Base-by-base conservation (phyloP, 2,113 vertebrate genomes). In the Prunella fulvescens region DNA sequence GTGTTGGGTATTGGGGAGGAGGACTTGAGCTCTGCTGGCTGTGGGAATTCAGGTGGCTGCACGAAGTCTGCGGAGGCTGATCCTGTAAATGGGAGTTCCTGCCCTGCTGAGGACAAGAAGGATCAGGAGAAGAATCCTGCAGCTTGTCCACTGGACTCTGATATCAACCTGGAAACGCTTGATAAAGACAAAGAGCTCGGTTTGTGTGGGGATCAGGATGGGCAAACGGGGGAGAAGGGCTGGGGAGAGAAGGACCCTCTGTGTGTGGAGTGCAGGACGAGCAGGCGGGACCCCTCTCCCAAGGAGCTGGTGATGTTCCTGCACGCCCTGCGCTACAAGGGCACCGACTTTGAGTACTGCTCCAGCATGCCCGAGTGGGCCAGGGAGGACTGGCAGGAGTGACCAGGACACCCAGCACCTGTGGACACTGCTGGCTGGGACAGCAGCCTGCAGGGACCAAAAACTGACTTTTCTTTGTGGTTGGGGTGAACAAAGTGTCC, bases 281-380 rank as follows among this genome's bases (percentile, higher is more conserved):
- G 97, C 3, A 95, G 99, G 61, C 96, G 97, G 44, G 99, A 99
- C 94, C 99, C 99, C 0, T 98, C 98, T 19, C 98, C 99, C 70
- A 97, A 97, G 92, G 99, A 99, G 12, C 98, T 99, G 79, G 96
- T 99, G 86, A 99, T 99, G 99, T 99, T 98, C 89, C 98, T 99
- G 10, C 99, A 99, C 3, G 99, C 99, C 11, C 94, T 99, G 66
- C 91, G 98, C 58, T 99, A 99, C 91, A 99, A 99, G 96, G 99
- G 99, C n/a, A 97, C 98, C 0, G 98, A 98, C 39, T 99, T 99
- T 97, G 99, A 99, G 84, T 99, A 99, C 82, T 98, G 97, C 64
- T 99, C 99, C 82, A 93, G 71, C 40, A 96, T 99, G 97, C 99
- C 99, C 2, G 94, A 98, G n/a, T 99, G 99, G 99, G 99, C 99